Percentiles rank a stretch among this genome's conserved stretches.
These are phyloP conservation scores for Megalopta genalis DNA, from an alignment of 1,140 invertebrate species.

Conservation along the genomic window DNA sequence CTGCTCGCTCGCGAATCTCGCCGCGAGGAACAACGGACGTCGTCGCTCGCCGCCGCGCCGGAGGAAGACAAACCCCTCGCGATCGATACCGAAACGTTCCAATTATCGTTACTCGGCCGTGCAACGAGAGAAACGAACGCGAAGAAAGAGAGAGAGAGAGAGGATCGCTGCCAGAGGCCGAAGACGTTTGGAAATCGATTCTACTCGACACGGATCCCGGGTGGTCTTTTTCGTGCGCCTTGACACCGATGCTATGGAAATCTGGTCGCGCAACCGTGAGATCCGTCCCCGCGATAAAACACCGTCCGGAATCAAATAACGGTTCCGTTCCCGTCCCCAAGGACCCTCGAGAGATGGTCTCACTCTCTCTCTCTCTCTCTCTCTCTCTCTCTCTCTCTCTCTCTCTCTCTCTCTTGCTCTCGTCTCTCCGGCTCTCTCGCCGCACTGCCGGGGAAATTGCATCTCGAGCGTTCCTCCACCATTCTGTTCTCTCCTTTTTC, in stretches of 20 bases:
- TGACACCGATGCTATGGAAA: slow-evolving; percentile 11
- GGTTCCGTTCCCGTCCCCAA: background rate
- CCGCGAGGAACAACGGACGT: too few species aligned
- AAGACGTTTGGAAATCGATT: slow-evolving; percentile 22
- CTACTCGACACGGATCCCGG: background rate
- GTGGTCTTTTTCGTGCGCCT: background rate
- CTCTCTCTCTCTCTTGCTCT: too few species aligned
- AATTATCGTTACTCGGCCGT: slow-evolving; percentile 6
- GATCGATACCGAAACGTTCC: slow-evolving; percentile 19
- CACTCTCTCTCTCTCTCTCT: too few species aligned
- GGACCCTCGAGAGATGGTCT: too few species aligned
- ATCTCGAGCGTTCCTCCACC: too few species aligned
- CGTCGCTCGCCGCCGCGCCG: too few species aligned
- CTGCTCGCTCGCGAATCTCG: too few species aligned
- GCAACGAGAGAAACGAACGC: background rate
- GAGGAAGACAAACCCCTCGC: background rate
- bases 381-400: too few species aligned
- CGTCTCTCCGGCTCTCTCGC: too few species aligned
- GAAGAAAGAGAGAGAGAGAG: too few species aligned
- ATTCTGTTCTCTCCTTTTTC: too few species aligned
- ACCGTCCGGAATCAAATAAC: background rate
- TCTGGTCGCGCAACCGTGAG: background rate
- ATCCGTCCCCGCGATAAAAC: background rate
- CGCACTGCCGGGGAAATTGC: too few species aligned
- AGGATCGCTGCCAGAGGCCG: background rate